Conservation (phyloP, 2,888 invertebrate species). For the Ephialtes manifestator region DNA sequence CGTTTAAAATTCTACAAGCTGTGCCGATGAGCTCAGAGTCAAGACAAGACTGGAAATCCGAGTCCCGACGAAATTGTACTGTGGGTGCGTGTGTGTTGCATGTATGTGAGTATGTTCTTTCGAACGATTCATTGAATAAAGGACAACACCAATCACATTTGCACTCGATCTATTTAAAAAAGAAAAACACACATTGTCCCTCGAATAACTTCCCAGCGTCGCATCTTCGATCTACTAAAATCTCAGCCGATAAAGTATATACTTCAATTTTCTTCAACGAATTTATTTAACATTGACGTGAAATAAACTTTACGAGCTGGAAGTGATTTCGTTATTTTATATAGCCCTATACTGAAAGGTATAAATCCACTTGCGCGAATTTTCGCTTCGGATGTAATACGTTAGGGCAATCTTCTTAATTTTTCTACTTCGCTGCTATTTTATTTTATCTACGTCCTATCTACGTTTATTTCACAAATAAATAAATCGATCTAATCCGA, state of each 20-base stretch:
- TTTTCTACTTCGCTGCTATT: constrained; percentile 25
- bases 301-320: neutral
- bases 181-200: neutral
- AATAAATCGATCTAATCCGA: constrained; percentile 52
- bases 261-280: constrained; percentile 12
- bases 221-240: constrained; percentile 24
- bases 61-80: constrained; percentile 54
- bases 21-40: constrained; percentile 61
- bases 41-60: neutral
- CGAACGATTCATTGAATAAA: constrained; percentile 65
- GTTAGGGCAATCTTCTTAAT: neutral
- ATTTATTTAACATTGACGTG: constrained; percentile 5
- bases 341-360: neutral
- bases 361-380: neutral
- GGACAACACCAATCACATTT: constrained; percentile 32
- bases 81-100: constrained; percentile 68
- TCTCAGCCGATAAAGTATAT: neutral
- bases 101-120: constrained; percentile 67
- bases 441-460: constrained; percentile 40
- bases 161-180: constrained; percentile 9
- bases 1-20: constrained; percentile 72
- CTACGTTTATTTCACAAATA: constrained; percentile 8
- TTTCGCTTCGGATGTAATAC: constrained; percentile 19
- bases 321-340: neutral
- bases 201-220: constrained; percentile 20